Evolutionary conservation across 1,140 invertebrate genomes (phyloP).

Genomic region (Catajapyx aquilonaris): DNA sequence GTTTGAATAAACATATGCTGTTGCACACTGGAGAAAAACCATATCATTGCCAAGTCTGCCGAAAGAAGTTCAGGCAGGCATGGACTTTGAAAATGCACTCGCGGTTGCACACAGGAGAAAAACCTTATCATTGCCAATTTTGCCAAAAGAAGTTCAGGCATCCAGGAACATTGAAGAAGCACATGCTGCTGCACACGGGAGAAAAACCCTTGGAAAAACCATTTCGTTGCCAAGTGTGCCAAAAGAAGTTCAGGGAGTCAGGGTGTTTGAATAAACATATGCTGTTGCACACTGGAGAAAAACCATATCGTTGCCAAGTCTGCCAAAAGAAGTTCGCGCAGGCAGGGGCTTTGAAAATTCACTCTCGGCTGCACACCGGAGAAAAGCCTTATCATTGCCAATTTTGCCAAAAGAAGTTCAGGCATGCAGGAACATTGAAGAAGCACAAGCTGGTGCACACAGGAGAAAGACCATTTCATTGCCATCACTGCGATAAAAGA

Average conservation of each 20-base stretch:
- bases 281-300: slow-evolving; percentile 28
- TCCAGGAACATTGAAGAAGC: slow-evolving; percentile 32
- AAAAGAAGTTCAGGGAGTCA: slow-evolving; percentile 33
- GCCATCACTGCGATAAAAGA: too few species aligned
- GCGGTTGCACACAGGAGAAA: slow-evolving; percentile 28
- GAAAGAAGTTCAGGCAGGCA: slow-evolving; percentile 33
- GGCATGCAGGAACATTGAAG: not conserved
- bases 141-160: slow-evolving; percentile 28
- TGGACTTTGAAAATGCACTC: slow-evolving; percentile 30
- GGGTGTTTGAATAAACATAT: slow-evolving; percentile 30
- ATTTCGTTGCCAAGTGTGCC: slow-evolving; percentile 34
- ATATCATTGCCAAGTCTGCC: slow-evolving; percentile 34
- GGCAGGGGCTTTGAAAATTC: slow-evolving; percentile 31
- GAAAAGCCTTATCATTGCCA: slow-evolving; percentile 36
- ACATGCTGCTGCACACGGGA: slow-evolving; percentile 36
- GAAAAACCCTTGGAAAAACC: slow-evolving; percentile 36
- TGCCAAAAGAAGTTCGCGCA: slow-evolving; percentile 29
- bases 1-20: slow-evolving; percentile 28
- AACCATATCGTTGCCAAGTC: slow-evolving; percentile 27
- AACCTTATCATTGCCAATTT: slow-evolving; percentile 27
- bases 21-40: slow-evolving; percentile 38
- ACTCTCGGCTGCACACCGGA: slow-evolving; percentile 35
- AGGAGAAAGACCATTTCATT: too few species aligned
- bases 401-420: slow-evolving; percentile 17
- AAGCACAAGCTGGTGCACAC: too few species aligned